phyloP scores from a whole-genome alignment of 2,113 vertebrate genomes.

The Neogobius melanostomus region DNA sequence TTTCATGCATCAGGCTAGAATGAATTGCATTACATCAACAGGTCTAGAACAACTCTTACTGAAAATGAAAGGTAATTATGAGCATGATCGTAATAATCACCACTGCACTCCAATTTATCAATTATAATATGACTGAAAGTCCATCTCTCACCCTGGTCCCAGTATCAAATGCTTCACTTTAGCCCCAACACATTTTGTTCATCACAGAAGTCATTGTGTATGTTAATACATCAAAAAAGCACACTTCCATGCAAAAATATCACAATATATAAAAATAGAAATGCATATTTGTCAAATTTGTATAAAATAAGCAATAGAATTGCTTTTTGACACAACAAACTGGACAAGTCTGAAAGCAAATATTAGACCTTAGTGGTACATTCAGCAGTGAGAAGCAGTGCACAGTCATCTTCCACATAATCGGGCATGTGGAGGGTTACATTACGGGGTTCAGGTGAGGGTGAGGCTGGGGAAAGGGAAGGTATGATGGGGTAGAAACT shows the following conservation, averaged over 20 bases:
- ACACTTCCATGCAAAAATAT: conserved; percentile 67
- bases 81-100: background rate
- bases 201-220: conserved; percentile 61
- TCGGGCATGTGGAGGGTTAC: conserved; percentile 55
- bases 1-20: conserved; percentile 67
- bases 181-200: conserved; percentile 54
- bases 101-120: background rate
- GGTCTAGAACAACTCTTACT: background rate
- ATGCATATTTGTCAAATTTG: conserved; percentile 39
- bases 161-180: conserved; percentile 56
- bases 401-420: conserved; percentile 72
- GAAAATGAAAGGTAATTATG: background rate
- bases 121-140: conserved; percentile 8
- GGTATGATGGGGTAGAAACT: conserved; percentile 72
- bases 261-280: conserved; percentile 48
- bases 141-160: background rate
- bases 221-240: conserved; percentile 64
- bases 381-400: conserved; percentile 63
- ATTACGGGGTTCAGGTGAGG: conserved; percentile 45
- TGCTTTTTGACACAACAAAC: conserved; percentile 37
- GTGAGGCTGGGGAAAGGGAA: conserved; percentile 51
- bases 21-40: conserved; percentile 49
- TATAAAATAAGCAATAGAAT: conserved; percentile 50
- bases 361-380: conserved; percentile 34
- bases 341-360: conserved; percentile 53